Evolutionary conservation across 2,888 invertebrate genomes (phyloP), one percentile per base, ranked within the genome.

Genomic region (Venusia cambrica): DNA sequence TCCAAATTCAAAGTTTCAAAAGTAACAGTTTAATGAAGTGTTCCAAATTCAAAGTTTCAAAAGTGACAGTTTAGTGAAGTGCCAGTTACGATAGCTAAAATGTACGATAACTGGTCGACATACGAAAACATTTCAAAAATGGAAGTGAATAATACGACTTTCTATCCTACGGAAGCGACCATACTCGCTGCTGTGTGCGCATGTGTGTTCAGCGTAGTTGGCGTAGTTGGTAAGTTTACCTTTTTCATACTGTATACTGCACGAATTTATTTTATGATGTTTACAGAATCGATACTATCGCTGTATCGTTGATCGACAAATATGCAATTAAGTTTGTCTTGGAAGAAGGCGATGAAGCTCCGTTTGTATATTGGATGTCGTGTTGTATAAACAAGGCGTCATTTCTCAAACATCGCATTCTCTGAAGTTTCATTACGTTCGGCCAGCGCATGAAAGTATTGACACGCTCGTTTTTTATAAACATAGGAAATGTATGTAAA

Each of bases 131-230:
- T 52, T 54, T 50, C 55, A 27, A 66, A 55, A 24, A 76, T 77
- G 73, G 76, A 73, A 42, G 39, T 55, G 31, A 57, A 73, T 48
- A 68, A 84, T 58, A 54, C 70, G 38, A 65, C 77, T 38, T 65
- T 80, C 46, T 95, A 93, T 69, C 93, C 95, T 8, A 88, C 92
- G 51, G 90, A 90, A 48, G 92, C 93, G 24, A 94, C 95, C 14
- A 88, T 94, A 54, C 85, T 93, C 61, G 96, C 95, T 7, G 94
- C 94, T 12, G 87, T 89, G 35, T 94, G 94, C 70, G 95, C 95
- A 16, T 92, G 94, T 55, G 68, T 94, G 33, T 95, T 96, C 80
- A 92, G 93, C 63, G 74, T 93, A 34, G 87, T 95, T 21, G 96
- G 96, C 41, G 90, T 95, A 40, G 80, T 93, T 39, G 96, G 95